These are phyloP conservation scores for Chiridota heheva DNA, from an alignment of 35 echinoderm and acorn worm species.

Conservation along the genomic window DNA sequence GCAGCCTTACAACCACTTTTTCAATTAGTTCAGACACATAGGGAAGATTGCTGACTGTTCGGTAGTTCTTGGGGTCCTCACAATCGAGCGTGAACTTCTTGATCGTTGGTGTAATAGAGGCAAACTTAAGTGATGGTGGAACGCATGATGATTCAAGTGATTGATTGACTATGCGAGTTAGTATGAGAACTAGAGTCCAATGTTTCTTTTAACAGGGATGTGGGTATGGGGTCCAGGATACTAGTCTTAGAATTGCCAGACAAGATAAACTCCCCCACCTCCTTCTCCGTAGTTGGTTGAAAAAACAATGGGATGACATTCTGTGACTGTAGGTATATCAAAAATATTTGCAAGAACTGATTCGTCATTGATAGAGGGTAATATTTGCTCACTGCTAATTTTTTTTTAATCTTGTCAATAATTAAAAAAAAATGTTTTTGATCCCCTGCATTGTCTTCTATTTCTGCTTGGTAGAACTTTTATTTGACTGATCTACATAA, in stretches of 20 bases:
- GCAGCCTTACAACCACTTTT: not conserved
- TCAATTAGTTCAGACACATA: conserved; percentile 50
- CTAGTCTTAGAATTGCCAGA: not conserved
- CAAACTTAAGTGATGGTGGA: conserved; percentile 9
- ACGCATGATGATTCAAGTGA: conserved; percentile 21
- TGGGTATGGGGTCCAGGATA: not conserved
- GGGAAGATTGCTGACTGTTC: conserved; percentile 37
- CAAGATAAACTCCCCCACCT: conserved; percentile 10
- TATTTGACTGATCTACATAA: conserved; percentile 18
- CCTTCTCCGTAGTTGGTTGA: not conserved
- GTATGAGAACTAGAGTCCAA: not conserved
- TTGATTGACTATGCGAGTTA: conserved; percentile 7
- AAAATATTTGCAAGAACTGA: not conserved
- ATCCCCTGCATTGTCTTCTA: not conserved
- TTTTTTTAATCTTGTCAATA: not conserved
- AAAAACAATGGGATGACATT: too few species aligned
- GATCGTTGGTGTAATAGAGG: conserved; percentile 18
- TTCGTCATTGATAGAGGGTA: not conserved
- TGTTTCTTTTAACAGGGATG: conserved; percentile 23
- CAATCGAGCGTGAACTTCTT: conserved; percentile 22
- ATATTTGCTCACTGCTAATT: not conserved
- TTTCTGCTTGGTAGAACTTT: conserved; percentile 4
- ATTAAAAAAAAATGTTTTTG: conserved; percentile 1
- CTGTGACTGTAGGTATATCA: too few species aligned
- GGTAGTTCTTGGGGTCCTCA: conserved; percentile 28